Evolutionary conservation across 2,797 vertebrate genomes (phyloP).

Genomic region (Rhincodon typus): DNA sequence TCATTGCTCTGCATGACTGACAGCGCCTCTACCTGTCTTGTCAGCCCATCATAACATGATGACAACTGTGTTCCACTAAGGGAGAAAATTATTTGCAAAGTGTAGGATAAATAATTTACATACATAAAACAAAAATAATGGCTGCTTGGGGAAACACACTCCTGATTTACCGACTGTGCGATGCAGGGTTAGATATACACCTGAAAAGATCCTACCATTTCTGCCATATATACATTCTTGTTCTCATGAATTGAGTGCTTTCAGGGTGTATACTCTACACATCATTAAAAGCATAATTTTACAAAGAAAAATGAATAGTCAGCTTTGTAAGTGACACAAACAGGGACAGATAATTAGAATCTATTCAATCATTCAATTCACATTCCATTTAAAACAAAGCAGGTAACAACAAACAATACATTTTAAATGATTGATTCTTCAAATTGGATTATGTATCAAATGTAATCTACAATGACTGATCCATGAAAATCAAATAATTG

Average conservation of each 20-base stretch:
- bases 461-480: neutral
- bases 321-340: neutral
- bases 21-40: neutral
- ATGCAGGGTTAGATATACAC: neutral
- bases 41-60: neutral
- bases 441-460: neutral
- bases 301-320: neutral
- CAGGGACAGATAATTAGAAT: neutral
- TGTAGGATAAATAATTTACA: neutral
- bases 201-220: neutral
- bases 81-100: slow-evolving; percentile 13
- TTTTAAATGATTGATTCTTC: neutral
- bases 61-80: neutral
- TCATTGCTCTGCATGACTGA: neutral
- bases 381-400: neutral
- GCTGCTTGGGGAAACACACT: slow-evolving; percentile 4
- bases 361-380: neutral
- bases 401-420: neutral
- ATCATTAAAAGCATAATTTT: neutral
- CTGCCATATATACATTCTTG: neutral
- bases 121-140: slow-evolving; percentile 16
- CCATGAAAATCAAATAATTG: neutral
- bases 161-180: neutral
- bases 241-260: neutral
- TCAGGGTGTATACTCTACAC: neutral